Conservation (phyloP, 2,888 invertebrate genomes). For the Endomychus coccineus region DNA sequence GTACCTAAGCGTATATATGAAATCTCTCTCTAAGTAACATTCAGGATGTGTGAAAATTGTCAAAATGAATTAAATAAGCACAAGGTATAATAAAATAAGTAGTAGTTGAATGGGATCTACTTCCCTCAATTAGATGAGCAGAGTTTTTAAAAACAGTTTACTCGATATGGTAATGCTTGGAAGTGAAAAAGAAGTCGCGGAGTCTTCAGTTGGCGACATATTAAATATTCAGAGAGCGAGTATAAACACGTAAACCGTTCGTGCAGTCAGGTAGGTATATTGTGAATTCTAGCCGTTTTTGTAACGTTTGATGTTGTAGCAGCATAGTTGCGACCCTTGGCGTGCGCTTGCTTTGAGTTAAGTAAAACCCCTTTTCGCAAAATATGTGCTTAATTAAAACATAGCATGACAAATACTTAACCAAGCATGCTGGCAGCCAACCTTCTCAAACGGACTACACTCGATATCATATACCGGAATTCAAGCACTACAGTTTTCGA, state of each 20-base stretch:
- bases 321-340: slow-evolving; percentile 12
- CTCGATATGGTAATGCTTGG: too few species aligned
- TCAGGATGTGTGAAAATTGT: too few species aligned
- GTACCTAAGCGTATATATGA: too few species aligned
- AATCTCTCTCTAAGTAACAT: too few species aligned
- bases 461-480: slow-evolving; percentile 9
- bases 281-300: slow-evolving; percentile 13
- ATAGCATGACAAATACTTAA: slow-evolving; percentile 35
- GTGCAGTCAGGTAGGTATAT: slow-evolving; percentile 2
- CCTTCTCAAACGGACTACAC: slow-evolving; percentile 14
- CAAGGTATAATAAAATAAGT: too few species aligned
- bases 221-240: slow-evolving; percentile 1
- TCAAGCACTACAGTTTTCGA: slow-evolving; percentile 11
- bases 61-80: too few species aligned
- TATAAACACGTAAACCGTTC: slow-evolving; percentile 2
- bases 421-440: slow-evolving; percentile 12
- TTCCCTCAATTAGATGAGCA: too few species aligned
- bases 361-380: slow-evolving; percentile 16
- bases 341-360: slow-evolving; percentile 13
- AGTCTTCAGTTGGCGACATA: too few species aligned
- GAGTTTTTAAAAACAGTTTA: too few species aligned
- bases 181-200: too few species aligned
- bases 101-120: too few species aligned
- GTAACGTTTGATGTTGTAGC: slow-evolving; percentile 13
- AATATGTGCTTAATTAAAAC: slow-evolving; percentile 35